Evolutionary conservation across 1,140 invertebrate species (phyloP).

Genomic region (Dysdera silvatica): DNA sequence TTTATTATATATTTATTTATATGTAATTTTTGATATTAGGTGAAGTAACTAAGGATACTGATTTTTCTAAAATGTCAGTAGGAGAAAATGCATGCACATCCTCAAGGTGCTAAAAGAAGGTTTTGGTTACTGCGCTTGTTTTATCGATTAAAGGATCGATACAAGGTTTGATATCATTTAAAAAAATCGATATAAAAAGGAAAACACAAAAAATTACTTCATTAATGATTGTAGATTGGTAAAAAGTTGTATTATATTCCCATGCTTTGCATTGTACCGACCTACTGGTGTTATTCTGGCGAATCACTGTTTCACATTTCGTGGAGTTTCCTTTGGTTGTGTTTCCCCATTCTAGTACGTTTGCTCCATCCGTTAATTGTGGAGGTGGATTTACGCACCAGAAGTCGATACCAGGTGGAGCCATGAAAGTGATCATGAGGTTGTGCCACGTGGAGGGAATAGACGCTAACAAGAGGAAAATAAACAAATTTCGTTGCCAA

Average conservation of each 20-base stretch:
- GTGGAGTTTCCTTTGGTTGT: too few species aligned
- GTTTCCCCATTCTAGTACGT: too few species aligned
- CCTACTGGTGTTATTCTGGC: too few species aligned
- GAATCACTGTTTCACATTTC: too few species aligned
- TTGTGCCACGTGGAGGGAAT: constrained; percentile 25
- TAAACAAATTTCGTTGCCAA: constrained; percentile 22
- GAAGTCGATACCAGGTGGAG: constrained; percentile 19
- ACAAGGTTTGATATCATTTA: background rate
- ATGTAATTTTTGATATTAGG: too few species aligned
- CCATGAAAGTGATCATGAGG: constrained; percentile 25
- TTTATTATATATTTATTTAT: too few species aligned
- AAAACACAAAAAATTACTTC: constrained; percentile 20
- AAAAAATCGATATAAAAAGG: background rate
- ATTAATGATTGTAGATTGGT: constrained; percentile 28
- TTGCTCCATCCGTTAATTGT: constrained; percentile 8
- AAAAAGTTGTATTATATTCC: constrained; percentile 28
- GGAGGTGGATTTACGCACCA: constrained; percentile 9
- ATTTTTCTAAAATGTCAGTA: too few species aligned
- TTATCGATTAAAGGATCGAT: too few species aligned
- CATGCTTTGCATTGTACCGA: constrained; percentile 12
- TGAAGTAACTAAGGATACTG: too few species aligned
- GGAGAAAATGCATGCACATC: too few species aligned
- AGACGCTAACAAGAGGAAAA: constrained; percentile 8
- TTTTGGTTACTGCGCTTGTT: too few species aligned
- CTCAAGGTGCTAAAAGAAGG: too few species aligned